phyloP scores from a whole-genome alignment of 1,140 invertebrate genomes.

The Drosophila varians region DNA sequence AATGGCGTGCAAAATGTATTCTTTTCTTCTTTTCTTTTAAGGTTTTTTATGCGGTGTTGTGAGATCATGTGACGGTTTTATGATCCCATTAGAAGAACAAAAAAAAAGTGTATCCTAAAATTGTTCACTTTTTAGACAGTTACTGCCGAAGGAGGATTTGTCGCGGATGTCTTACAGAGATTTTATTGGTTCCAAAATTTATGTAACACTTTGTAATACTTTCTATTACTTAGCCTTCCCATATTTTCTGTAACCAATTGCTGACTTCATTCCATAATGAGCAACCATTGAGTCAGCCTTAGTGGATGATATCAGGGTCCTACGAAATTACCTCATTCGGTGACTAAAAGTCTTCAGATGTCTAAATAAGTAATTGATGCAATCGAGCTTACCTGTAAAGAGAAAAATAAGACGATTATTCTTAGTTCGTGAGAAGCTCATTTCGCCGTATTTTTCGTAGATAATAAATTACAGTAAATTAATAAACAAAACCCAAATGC shows the following conservation, averaged over 20 bases:
- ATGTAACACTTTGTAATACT: conserved; percentile 51
- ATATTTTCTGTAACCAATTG: conserved; percentile 25
- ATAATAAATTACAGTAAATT: conserved; percentile 47
- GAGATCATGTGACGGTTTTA: conserved; percentile 68
- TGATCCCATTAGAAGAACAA: conserved; percentile 62
- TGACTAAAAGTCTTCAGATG: conserved; percentile 25
- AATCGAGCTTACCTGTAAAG: conserved; percentile 65
- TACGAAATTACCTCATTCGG: conserved; percentile 34
- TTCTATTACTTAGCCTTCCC: conserved; percentile 4
- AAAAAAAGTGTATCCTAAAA: conserved; percentile 16
- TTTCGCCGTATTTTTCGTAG: conserved; percentile 4
- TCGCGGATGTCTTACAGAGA: conserved; percentile 31
- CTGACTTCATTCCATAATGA: conserved; percentile 26
- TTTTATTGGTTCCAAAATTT: conserved; percentile 37
- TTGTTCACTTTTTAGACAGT: conserved; percentile 17
- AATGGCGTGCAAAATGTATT: conserved; percentile 75
- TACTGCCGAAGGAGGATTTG: conserved; percentile 30
- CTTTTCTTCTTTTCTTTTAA: conserved; percentile 46
- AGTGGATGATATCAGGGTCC: conserved; percentile 51
- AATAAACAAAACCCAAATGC: conserved; percentile 31
- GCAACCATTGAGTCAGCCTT: conserved; percentile 50
- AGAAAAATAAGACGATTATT: conserved; percentile 19
- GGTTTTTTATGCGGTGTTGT: conserved; percentile 65
- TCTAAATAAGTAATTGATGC: conserved; percentile 48
- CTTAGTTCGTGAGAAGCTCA: conserved; percentile 17